Evolutionary conservation across 2,888 invertebrate species (phyloP).

Genomic region (Bugula neritina): DNA sequence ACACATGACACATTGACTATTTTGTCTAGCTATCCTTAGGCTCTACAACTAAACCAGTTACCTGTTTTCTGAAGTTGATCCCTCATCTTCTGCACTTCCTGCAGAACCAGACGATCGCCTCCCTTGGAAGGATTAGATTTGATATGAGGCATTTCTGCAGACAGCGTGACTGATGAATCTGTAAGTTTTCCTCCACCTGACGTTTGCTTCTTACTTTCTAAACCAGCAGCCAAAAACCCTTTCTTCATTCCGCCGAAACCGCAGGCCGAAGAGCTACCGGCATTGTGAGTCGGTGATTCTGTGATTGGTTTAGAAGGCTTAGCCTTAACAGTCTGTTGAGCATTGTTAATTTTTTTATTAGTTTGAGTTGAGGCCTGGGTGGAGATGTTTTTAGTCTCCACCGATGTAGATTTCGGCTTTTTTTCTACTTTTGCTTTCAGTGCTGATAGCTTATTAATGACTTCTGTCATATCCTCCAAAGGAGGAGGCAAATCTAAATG

Average conservation of each 20-base stretch:
- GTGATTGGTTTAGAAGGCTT: not conserved
- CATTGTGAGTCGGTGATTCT: not conserved
- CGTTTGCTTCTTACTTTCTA: conserved; percentile 29
- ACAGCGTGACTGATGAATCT: not conserved
- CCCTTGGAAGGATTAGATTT: conserved; percentile 23
- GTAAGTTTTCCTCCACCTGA: conserved; percentile 23
- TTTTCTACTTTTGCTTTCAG: conserved; percentile 32
- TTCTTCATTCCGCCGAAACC: conserved; percentile 48
- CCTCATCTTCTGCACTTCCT: conserved; percentile 19
- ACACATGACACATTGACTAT: too few species aligned
- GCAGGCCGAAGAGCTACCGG: not conserved
- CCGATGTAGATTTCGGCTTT: conserved; percentile 14
- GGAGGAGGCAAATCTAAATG: conserved; percentile 35
- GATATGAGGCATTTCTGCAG: conserved; percentile 10
- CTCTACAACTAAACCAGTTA: too few species aligned
- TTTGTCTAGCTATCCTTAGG: too few species aligned
- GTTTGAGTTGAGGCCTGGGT: conserved; percentile 7
- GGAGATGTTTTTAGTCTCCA: conserved; percentile 8
- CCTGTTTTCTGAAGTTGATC: conserved; percentile 20
- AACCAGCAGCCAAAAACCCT: conserved; percentile 43
- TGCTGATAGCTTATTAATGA: conserved; percentile 38
- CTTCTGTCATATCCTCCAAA: conserved; percentile 47
- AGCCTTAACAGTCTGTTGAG: conserved; percentile 11
- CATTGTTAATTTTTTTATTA: conserved; percentile 28
- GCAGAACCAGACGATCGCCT: conserved; percentile 16